Evolutionary conservation across 1,140 invertebrate genomes (phyloP).

Genomic region (Luehdorfia chinensis): DNA sequence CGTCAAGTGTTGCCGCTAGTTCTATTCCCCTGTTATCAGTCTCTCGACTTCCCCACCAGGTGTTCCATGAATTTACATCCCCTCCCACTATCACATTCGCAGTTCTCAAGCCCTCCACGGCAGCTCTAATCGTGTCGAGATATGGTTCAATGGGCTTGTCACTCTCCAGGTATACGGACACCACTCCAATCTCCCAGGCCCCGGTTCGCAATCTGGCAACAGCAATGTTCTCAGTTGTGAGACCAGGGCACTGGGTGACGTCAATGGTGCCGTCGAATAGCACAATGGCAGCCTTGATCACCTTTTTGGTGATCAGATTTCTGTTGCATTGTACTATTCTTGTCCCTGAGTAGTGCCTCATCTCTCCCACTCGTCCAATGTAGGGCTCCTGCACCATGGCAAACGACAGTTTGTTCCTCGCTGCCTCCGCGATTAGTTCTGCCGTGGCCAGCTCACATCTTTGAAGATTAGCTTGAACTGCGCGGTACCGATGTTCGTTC

Average conservation of each 20-base stretch:
- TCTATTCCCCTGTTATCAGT: background rate
- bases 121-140: background rate
- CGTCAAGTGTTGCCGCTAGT: background rate
- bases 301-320: too few species aligned
- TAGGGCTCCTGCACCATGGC: background rate
- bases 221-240: background rate
- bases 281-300: background rate
- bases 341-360: background rate
- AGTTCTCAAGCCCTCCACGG: background rate
- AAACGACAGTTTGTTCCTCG: background rate
- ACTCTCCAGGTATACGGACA: background rate
- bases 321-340: background rate
- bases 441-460: background rate
- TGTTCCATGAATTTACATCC: background rate
- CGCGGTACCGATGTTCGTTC: background rate
- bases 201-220: conserved; percentile 2
- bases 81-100: background rate
- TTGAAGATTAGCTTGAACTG: background rate
- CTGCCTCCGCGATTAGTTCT: background rate
- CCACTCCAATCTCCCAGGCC: conserved; percentile 6
- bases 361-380: background rate
- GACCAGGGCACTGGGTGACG: background rate
- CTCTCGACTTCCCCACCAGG: background rate
- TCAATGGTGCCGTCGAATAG: conserved; percentile 3
- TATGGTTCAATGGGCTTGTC: background rate